Base-by-base conservation (phyloP, 1,140 invertebrate species). In the Drosophila paulistorum region DNA sequence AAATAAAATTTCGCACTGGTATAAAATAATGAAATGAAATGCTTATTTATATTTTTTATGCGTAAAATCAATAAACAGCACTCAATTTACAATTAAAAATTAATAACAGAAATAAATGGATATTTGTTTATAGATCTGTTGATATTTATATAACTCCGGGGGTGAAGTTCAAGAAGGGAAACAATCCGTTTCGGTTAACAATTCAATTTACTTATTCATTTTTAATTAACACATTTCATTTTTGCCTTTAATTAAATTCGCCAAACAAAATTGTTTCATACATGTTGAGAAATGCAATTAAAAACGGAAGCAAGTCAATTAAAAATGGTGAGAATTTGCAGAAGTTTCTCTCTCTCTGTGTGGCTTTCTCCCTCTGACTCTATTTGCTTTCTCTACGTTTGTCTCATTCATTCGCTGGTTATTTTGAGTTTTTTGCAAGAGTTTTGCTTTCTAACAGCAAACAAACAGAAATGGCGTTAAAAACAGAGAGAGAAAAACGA, bases 71-170 rank as follows among this genome's bases (percentile, higher is more conserved):
- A 75, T 75, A 77, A 77, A 74, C 54, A 71, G 51, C 60, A 65
- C 60, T 78, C 72, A 65, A 71, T 66, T 67, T 60, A 68, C 72
- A 78, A 78, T 78, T 75, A 78, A 75, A 71, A 67, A 75, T 75
- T 71, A 75, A 78, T 78, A 67, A 75, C 26, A 54, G 51, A 42
- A 35, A 62, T 57, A 48, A 42, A 48, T 26, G 11, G n/a, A 11
- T 14, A 13, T 30, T 23, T 51, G 17, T 51, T 23, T 51, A 51
- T 39, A 13, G 37, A 39, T 51, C 26, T 58, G n/a, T 20, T 10
- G 2, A 59, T 55, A 51, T 55, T 35, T 58, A 48, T 69, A 20
- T 4, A 48, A 14, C 30, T 30, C 6, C 30, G 30, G 30, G n/a
- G 17, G 14, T 14, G 14, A 14, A 3, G 17, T 11, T 10, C 7